These are phyloP conservation scores for Abrostola tripartita DNA, from an alignment of 2,888 invertebrate species.

Conservation along the genomic window DNA sequence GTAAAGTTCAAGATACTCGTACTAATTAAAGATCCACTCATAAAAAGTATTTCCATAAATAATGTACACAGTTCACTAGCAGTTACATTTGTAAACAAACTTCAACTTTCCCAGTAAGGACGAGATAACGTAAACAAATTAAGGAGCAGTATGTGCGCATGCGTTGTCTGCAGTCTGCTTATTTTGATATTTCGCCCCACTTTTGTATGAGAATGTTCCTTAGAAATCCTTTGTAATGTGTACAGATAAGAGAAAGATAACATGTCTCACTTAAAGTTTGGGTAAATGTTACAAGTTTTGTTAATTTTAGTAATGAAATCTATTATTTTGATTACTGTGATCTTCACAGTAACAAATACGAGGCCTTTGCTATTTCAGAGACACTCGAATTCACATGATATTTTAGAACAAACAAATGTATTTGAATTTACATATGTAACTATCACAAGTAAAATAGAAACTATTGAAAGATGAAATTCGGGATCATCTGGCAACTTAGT, in stretches of 20 bases:
- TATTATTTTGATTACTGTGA: not conserved
- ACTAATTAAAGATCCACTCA: not conserved
- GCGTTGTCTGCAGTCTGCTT: conserved; percentile 42
- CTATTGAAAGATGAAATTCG: no score
- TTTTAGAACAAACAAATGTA: no score
- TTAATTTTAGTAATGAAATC: not conserved
- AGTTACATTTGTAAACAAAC: conserved; percentile 48
- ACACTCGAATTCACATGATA: no score
- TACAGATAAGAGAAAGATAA: conserved; percentile 35
- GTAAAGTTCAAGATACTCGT: conserved; percentile 4
- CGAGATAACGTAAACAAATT: conserved; percentile 51
- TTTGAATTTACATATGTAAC: no score
- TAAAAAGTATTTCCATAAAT: conserved; percentile 14
- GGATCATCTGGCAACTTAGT: no score
- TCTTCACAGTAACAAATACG: not conserved
- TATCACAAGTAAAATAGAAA: no score
- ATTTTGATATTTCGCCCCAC: conserved; percentile 51
- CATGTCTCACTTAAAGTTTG: conserved; percentile 19
- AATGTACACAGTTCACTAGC: conserved; percentile 12
- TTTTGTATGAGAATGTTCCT: conserved; percentile 42
- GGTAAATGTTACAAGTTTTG: conserved; percentile 15
- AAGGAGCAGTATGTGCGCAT: conserved; percentile 45
- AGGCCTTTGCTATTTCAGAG: not conserved
- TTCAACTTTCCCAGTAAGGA: conserved; percentile 52
- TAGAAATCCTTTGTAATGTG: conserved; percentile 39